These are phyloP conservation scores for Psammodynastes pulverulentus DNA, from an alignment of 2,113 vertebrate genomes.

Conservation along the genomic window DNA sequence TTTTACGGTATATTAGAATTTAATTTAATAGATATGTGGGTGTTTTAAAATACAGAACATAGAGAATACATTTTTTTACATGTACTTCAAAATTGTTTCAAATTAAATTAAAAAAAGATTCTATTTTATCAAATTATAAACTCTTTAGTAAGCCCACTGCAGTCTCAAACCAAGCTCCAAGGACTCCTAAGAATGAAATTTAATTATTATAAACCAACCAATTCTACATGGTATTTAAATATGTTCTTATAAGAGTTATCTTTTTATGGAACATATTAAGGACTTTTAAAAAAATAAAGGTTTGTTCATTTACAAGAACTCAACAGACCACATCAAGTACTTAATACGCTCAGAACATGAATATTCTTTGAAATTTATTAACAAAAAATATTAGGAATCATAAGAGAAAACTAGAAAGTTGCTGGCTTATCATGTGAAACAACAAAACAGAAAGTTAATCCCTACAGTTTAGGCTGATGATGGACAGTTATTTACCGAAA, in stretches of 20 bases:
- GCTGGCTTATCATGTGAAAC: not conserved
- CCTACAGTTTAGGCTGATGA: not conserved
- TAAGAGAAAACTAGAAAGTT: not conserved
- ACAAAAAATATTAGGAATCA: not conserved
- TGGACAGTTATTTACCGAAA: not conserved
- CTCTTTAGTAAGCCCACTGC: not conserved
- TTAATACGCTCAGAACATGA: not conserved
- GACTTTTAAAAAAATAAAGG: not conserved
- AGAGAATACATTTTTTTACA: not conserved
- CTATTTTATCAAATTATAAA: not conserved
- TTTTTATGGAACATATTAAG: not conserved
- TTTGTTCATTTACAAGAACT: not conserved
- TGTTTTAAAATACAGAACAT: not conserved
- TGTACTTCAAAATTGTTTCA: not conserved
- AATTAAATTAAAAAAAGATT: not conserved
- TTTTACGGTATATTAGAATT: not conserved
- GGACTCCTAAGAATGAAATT: not conserved
- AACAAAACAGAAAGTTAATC: not conserved
- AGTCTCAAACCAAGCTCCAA: not conserved
- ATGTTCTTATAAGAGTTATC: not conserved
- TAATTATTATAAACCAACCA: not conserved
- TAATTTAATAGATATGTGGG: not conserved
- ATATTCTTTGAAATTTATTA: not conserved
- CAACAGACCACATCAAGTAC: not conserved
- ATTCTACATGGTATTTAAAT: not conserved